Conservation (phyloP, 2,797 vertebrate species). For the Chrosomus eos region DNA sequence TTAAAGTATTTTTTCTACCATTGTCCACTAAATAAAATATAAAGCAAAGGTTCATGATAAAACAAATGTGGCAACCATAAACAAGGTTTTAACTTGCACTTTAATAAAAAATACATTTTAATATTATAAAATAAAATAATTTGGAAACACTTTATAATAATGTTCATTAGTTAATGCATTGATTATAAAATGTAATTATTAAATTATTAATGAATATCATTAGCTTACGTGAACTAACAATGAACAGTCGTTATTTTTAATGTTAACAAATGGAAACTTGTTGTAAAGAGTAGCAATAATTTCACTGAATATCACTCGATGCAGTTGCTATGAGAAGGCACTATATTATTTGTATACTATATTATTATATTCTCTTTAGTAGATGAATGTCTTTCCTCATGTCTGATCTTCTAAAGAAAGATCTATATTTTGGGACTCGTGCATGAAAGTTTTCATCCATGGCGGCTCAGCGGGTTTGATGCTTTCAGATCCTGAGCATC, state of each 20-base stretch:
- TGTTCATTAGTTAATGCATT: not conserved
- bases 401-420: not conserved
- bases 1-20: not conserved
- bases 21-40: not conserved
- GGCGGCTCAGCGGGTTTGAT: not conserved
- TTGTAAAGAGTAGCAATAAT: not conserved
- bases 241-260: not conserved
- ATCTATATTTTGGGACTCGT: not conserved
- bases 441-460: not conserved
- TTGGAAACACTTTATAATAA: too few species aligned
- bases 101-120: not conserved
- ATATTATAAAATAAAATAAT: not conserved
- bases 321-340: not conserved
- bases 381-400: not conserved
- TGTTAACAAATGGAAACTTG: not conserved
- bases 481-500: conserved; percentile 26
- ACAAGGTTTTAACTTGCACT: not conserved
- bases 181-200: not conserved
- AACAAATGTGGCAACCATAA: not conserved
- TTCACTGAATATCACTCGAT: not conserved
- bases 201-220: too few species aligned
- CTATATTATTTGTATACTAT: too few species aligned
- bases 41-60: not conserved
- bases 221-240: too few species aligned
- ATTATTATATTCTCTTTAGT: too few species aligned